A percentile compares a stretch with the other conserved stretches of the same genome.
Evolutionary conservation across 1,140 invertebrate species (phyloP).

Genomic region (Adoxophyes honmai): DNA sequence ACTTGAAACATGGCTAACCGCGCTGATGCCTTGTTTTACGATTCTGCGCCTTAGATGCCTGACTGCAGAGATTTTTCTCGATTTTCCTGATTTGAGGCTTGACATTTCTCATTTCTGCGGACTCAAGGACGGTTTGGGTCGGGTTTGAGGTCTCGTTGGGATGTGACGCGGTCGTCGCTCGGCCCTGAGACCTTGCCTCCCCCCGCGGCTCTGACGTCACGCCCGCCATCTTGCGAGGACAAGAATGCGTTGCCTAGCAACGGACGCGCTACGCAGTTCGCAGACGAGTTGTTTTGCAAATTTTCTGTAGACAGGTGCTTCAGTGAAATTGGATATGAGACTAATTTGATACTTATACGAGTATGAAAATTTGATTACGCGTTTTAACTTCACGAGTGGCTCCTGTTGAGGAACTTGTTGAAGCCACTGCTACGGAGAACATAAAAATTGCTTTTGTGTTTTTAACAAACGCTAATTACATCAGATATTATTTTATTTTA

Average conservation of each 20-base stretch:
- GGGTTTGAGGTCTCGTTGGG: conserved; percentile 63
- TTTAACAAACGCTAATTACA: too few relatives aligned
- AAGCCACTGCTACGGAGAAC: too few relatives aligned
- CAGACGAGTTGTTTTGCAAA: conserved; percentile 16
- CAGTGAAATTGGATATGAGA: not conserved
- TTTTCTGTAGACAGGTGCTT: not conserved
- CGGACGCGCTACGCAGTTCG: conserved; percentile 42
- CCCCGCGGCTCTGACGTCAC: conserved; percentile 59
- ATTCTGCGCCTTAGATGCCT: conserved; percentile 23
- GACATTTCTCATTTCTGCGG: conserved; percentile 9
- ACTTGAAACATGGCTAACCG: conserved; percentile 55
- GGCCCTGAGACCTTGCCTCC: conserved; percentile 56
- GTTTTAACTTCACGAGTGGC: too few relatives aligned
- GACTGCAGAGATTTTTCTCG: conserved; percentile 16
- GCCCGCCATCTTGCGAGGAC: conserved; percentile 63
- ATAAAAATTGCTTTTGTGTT: too few relatives aligned
- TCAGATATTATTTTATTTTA: too few relatives aligned
- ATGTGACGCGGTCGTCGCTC: conserved; percentile 61
- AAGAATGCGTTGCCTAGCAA: conserved; percentile 67
- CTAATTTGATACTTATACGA: conserved; percentile 12
- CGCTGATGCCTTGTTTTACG: conserved; percentile 32
- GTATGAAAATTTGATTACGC: too few relatives aligned
- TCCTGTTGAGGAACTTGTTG: too few relatives aligned
- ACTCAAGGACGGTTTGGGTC: conserved; percentile 66
- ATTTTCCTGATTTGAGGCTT: conserved; percentile 22